Evolutionary conservation across 2,113 vertebrate genomes (phyloP), one percentile per base, ranked within the genome.

Genomic region (Rhynchomys soricoides): DNA sequence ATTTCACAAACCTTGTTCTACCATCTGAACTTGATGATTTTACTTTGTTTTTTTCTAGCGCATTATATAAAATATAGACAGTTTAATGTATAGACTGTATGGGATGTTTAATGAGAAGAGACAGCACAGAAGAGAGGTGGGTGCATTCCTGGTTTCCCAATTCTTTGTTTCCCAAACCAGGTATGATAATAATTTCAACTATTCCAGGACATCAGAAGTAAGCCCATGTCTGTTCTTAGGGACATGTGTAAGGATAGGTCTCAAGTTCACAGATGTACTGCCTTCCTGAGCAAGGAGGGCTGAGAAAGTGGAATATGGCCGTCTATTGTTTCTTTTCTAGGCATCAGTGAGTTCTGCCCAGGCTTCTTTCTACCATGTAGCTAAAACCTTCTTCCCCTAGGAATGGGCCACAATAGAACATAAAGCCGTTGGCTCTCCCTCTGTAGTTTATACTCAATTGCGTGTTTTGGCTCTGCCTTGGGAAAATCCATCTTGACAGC

Each of bases 1-100:
- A 91, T 90, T 97, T 93, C 86, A 96, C 88, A 73, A 64, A 75
- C 97, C 91, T 55, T 88, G 1, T 45, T 75, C 2, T 83, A 62
- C 15, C 94, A 97, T 29, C 26, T 40, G 68, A 77, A 74, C 87
- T 86, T 96, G 7, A 48, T 43, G 1, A n/a, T 86, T 16, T 34
- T 59, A 59, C 50, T 70, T 95, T 66, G 21, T n/a, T 37, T 91
- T 82, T 57, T 68, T 55, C 62, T 82, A 48, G 24, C 52, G 45
- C 50, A 83, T 6, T 26, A n/a, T n/a, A n/a, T n/a, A 59, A 45
- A 89, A 64, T 43, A 75, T 12, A 52, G 5, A n/a, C n/a, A n/a
- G 89, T 89, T 86, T 94, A 4, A 71, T n/a, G 22, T 13, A 0
- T 52, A 66, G 70, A 11, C 57, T 10, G 5, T 5, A 6, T 7